Base-by-base conservation (phyloP, 2,888 invertebrate species). In the Apamea crenata region DNA sequence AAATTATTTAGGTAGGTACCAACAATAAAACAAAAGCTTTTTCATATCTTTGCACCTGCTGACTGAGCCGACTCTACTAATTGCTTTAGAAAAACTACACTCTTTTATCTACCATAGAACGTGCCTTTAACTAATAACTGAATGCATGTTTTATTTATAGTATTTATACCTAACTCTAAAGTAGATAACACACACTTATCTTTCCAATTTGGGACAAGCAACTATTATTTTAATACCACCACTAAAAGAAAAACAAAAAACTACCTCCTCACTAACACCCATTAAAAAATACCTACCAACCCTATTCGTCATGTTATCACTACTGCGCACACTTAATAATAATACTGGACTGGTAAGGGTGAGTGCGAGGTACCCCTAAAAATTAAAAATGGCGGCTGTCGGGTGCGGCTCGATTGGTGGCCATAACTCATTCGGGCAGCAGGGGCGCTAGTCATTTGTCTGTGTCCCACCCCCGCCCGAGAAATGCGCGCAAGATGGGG, bases 361-460 rank as follows among this genome's bases (percentile, higher is more conserved):
- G 93, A 91, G 91, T 93, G 94, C 65, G 65, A 65, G 65, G 93
- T 94, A 94, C 96, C 96, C 96, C 95, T 95, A 95, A 96, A 96
- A 96, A 96, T 96, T 96, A 96, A 97, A 96, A 96, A 97, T 97
- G 96, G 96, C 96, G 93, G 96, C 95, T 91, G 89, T 93, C 93
- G 93, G 92, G 93, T 93, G 93, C 94, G 94, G 93, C 95, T 95
- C 96, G 96, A 96, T 96, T 96, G 97, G 96, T 93, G 93, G 95
- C 93, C 85, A 95, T 97, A 95, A 95, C 90, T 96, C 97, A 96
- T 96, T 91, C 94, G 94, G 94, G 94, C 94, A 94, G 92, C 93
- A 92, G 89, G 95, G 95, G 95, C 91, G 93, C 93, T 93, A 93
- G 94, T 95, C 96, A 95, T 96, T 96, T 96, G 95, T 97, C 96